Evolutionary conservation across 2,113 vertebrate genomes (phyloP).

Genomic region (Aviceda subcristata): DNA sequence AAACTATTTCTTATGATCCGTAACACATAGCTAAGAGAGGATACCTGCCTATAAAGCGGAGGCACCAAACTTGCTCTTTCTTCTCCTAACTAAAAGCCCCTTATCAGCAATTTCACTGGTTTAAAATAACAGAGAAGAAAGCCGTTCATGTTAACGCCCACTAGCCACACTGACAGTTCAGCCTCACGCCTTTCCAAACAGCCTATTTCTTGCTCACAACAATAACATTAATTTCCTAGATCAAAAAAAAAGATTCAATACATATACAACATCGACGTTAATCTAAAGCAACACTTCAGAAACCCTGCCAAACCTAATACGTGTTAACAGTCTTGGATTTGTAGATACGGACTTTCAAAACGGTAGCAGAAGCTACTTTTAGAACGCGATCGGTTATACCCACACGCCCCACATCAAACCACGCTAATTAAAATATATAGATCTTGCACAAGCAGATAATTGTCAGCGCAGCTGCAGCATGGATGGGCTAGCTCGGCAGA

Average conservation of each 20-base stretch:
- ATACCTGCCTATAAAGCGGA: neutral
- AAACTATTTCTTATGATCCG: neutral
- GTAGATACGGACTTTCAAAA: neutral
- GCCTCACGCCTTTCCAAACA: neutral
- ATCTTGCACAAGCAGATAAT: neutral
- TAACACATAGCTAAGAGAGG: neutral
- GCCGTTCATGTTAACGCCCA: neutral
- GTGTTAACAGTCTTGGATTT: neutral
- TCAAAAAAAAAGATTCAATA: neutral
- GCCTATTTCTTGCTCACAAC: neutral
- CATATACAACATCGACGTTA: neutral
- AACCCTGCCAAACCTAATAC: neutral
- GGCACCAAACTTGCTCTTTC: neutral
- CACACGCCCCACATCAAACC: neutral
- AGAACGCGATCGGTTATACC: neutral
- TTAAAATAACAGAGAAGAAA: conserved; percentile 23
- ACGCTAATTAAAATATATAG: neutral
- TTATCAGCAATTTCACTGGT: neutral
- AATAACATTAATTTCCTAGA: neutral
- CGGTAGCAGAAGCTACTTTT: neutral
- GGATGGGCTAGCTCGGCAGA: neutral
- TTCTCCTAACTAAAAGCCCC: neutral
- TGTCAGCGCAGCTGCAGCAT: neutral
- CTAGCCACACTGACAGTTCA: neutral
- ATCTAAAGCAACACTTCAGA: neutral